These are phyloP conservation scores for Caenorhabditis virilis DNA, from an alignment of 2,888 invertebrate species.

Conservation along the genomic window DNA sequence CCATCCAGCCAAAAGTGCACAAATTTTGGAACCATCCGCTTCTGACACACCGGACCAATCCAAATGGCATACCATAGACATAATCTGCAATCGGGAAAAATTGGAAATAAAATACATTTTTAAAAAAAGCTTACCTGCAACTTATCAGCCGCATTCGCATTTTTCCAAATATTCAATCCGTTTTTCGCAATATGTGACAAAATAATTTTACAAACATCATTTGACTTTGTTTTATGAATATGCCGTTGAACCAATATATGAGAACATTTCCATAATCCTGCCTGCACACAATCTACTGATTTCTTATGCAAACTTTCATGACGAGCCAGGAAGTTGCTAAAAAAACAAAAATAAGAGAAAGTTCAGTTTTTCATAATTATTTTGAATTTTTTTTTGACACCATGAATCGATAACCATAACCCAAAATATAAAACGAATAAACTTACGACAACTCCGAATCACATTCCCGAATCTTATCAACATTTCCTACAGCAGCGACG, in stretches of 20 bases:
- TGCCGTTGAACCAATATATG: constrained; percentile 20
- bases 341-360: constrained; percentile 1
- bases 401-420: too few species aligned
- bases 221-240: constrained; percentile 10
- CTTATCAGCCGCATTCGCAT: constrained; percentile 12
- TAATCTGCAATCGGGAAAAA: too few species aligned
- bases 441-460: constrained; percentile 33
- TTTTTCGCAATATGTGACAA: constrained; percentile 27
- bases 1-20: constrained; percentile 35
- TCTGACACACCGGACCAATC: constrained; percentile 36
- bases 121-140: constrained; percentile 16
- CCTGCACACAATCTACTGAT: constrained; percentile 25
- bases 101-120: too few species aligned
- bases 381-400: not conserved
- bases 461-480: constrained; percentile 24
- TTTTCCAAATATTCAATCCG: constrained; percentile 34
- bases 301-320: constrained; percentile 33
- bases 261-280: constrained; percentile 32
- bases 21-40: constrained; percentile 24
- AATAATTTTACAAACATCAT: constrained; percentile 11
- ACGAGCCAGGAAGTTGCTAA: constrained; percentile 34
- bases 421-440: not conserved
- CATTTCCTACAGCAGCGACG: constrained; percentile 12
- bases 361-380: not conserved
- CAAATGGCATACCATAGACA: constrained; percentile 39